Percentiles rank a stretch among this genome's conserved stretches.
phyloP scores from a whole-genome alignment of 23 tunicate genomes.

The Clavelina lepadiformis region DNA sequence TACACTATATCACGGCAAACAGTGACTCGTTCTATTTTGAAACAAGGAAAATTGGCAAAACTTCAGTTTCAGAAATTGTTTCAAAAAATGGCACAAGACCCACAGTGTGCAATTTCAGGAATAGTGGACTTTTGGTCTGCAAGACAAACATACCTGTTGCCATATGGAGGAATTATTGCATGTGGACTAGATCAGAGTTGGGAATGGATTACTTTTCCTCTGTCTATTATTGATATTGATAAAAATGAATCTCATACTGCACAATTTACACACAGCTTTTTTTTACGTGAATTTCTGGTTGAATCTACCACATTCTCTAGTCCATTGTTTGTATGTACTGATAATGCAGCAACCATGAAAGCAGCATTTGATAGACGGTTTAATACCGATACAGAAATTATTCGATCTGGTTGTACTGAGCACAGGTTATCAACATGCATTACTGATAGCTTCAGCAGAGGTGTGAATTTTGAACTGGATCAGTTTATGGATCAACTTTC shows the following conservation, averaged over 20 bases:
- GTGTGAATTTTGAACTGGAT: constrained; percentile 7
- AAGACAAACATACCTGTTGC: constrained; percentile 19
- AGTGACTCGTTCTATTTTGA: constrained; percentile 30
- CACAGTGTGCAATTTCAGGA: constrained; percentile 10
- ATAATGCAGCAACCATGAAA: constrained; percentile 9
- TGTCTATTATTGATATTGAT: constrained; percentile 8
- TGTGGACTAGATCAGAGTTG: constrained; percentile 17
- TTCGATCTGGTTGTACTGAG: constrained; percentile 11
- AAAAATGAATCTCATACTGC: constrained; percentile 13
- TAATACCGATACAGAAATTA: constrained; percentile 13
- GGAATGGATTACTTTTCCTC: constrained; percentile 18
- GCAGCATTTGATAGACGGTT: constrained; percentile 16
- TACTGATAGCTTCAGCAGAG: constrained; percentile 5
- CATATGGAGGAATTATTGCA: constrained; percentile 20
- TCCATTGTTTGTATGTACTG: constrained; percentile 10
- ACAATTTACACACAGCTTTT: constrained; percentile 10
- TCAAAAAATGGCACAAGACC: constrained; percentile 14
- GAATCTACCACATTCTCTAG: constrained; percentile 12
- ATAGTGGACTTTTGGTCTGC: constrained; percentile 16
- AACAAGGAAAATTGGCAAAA: constrained; percentile 15
- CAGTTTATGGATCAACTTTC: constrained; percentile 14
- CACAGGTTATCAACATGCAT: constrained; percentile 3
- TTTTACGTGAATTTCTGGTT: constrained; percentile 8
- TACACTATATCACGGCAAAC: constrained; percentile 23
- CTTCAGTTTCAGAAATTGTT: constrained; percentile 14